phyloP scores from a whole-genome alignment of 1,140 invertebrate species.

The Elymnias hypermnestra region DNA sequence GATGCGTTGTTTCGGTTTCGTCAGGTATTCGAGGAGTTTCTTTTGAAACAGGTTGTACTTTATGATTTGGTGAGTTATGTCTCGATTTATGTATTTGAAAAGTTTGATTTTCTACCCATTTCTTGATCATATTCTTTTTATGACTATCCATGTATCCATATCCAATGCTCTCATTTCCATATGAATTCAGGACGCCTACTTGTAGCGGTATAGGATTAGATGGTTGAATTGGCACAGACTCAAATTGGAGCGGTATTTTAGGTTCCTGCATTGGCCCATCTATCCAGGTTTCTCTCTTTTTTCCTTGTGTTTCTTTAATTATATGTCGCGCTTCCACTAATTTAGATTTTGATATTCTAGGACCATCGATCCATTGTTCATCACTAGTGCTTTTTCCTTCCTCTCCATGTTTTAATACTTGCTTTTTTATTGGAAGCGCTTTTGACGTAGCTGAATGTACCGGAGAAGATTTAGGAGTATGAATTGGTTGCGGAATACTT shows the following conservation, averaged over 20 bases:
- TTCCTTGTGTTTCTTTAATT: slow-evolving; percentile 84
- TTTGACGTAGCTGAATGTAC: slow-evolving; percentile 77
- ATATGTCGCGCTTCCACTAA: slow-evolving; percentile 88
- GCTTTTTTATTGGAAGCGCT: slow-evolving; percentile 77
- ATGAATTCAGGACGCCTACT: slow-evolving; percentile 65
- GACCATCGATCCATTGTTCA: slow-evolving; percentile 97
- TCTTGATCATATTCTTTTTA: slow-evolving; percentile 94
- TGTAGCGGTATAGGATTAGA: slow-evolving; percentile 54
- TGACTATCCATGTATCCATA: slow-evolving; percentile 94
- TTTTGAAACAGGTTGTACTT: slow-evolving; percentile 71
- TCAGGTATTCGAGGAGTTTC: slow-evolving; percentile 79
- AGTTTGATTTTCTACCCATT: slow-evolving; percentile 95
- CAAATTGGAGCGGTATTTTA: slow-evolving; percentile 59
- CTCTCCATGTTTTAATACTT: slow-evolving; percentile 54
- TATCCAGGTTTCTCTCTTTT: slow-evolving; percentile 94
- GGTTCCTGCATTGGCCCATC: slow-evolving; percentile 85
- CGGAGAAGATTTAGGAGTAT: slow-evolving; percentile 77
- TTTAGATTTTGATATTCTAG: slow-evolving; percentile 88
- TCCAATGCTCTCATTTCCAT: slow-evolving; percentile 68
- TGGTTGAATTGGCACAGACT: slow-evolving; percentile 43
- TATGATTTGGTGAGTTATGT: slow-evolving; percentile 63
- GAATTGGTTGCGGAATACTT: slow-evolving; percentile 63
- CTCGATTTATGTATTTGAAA: slow-evolving; percentile 82
- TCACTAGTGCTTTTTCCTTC: slow-evolving; percentile 78
- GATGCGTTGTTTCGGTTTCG: slow-evolving; percentile 68